A percentile compares a stretch with the other conserved stretches of the same genome.
phyloP scores from a whole-genome alignment of 2,888 invertebrate species.

The Habroteleia sp. region DNA sequence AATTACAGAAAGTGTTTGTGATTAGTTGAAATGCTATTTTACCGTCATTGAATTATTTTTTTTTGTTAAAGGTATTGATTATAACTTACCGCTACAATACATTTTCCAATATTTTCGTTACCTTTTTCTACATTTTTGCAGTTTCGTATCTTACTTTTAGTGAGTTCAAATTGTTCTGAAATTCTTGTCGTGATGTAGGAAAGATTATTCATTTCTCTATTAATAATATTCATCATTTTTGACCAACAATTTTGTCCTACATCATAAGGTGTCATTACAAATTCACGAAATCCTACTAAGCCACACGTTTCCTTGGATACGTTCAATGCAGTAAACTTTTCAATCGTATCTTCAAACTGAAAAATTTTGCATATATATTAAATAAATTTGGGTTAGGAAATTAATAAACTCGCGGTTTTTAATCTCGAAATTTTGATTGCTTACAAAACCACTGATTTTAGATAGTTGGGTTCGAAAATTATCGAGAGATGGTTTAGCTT shows the following conservation, averaged over 20 bases:
- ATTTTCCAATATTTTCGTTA: background rate
- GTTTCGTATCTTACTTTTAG: background rate
- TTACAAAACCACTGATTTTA: too few relatives aligned
- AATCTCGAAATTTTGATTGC: too few relatives aligned
- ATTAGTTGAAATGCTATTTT: too few relatives aligned
- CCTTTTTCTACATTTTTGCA: background rate
- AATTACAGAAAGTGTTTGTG: too few relatives aligned
- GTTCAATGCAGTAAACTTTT: background rate
- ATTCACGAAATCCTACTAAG: background rate
- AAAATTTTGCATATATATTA: too few relatives aligned
- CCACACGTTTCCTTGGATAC: background rate
- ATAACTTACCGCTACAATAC: background rate
- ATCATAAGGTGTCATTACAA: background rate
- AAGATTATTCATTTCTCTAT: background rate
- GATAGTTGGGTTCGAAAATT: too few relatives aligned
- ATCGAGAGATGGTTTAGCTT: too few relatives aligned
- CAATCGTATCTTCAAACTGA: too few relatives aligned
- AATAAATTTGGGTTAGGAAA: too few relatives aligned
- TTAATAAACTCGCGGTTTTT: too few relatives aligned
- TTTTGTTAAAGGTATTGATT: slow-evolving; percentile 1
- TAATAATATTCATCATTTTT: background rate
- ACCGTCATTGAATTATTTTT: too few relatives aligned
- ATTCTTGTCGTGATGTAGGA: background rate
- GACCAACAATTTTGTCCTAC: background rate
- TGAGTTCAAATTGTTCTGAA: background rate